phyloP scores from a whole-genome alignment of 1,140 invertebrate genomes.

The Drosophila ficusphila region DNA sequence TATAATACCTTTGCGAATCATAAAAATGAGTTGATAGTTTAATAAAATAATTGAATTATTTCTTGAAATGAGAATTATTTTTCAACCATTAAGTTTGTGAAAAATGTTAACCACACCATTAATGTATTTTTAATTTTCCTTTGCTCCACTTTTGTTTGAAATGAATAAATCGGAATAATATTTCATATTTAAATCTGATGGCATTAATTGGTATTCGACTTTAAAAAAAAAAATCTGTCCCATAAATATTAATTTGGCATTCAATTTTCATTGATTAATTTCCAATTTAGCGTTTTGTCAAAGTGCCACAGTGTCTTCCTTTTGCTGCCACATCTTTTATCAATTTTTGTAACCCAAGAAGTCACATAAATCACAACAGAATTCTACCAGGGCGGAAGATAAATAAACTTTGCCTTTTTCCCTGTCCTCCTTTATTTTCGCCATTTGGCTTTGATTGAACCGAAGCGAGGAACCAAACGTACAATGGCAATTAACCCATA shows the following conservation, averaged over 20 bases:
- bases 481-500: constrained; percentile 81
- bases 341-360: constrained; percentile 34
- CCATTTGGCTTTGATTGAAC: constrained; percentile 65
- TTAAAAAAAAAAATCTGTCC: constrained; percentile 36
- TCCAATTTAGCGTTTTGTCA: constrained; percentile 72
- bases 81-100: constrained; percentile 12
- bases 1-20: constrained; percentile 26
- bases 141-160: constrained; percentile 12
- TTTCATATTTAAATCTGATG: constrained; percentile 48
- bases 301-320: constrained; percentile 38
- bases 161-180: constrained; percentile 25
- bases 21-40: constrained; percentile 26
- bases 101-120: constrained; percentile 16
- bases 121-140: constrained; percentile 18
- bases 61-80: constrained; percentile 24
- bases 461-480: constrained; percentile 25
- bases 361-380: constrained; percentile 63
- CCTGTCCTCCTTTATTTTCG: constrained; percentile 42
- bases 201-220: constrained; percentile 59
- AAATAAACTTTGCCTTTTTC: constrained; percentile 50
- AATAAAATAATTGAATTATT: constrained; percentile 72
- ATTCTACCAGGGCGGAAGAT: constrained; percentile 25
- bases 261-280: constrained; percentile 65
- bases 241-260: constrained; percentile 74
- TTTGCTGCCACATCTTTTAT: constrained; percentile 7